Conservation (phyloP, 1,140 invertebrate species). For the Palaemon carinicauda region DNA sequence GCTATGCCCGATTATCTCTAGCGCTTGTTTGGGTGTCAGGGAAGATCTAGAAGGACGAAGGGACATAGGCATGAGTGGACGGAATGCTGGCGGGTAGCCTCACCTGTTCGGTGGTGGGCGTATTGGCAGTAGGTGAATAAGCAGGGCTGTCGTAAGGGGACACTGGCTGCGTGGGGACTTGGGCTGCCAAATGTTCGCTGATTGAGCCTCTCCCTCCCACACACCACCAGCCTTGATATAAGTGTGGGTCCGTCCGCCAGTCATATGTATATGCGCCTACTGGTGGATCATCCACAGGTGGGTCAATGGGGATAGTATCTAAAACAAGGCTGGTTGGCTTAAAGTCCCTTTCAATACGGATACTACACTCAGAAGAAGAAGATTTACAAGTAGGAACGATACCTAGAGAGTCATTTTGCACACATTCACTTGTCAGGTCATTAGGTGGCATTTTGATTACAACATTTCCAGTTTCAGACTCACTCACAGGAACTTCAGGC, state of each 20-base stretch:
- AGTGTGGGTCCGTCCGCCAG: constrained; percentile 50
- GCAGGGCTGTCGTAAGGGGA: constrained; percentile 59
- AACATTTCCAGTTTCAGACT: no score
- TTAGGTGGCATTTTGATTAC: no score
- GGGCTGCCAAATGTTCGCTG: constrained; percentile 53
- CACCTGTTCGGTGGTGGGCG: constrained; percentile 41
- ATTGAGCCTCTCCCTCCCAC: constrained; percentile 44
- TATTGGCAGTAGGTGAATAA: constrained; percentile 16
- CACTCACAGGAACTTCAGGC: no score
- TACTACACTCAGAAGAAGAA: neutral
- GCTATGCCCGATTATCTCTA: constrained; percentile 33
- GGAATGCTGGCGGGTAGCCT: constrained; percentile 47
- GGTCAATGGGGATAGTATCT: constrained; percentile 3
- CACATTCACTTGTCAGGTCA: neutral
- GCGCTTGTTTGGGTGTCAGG: constrained; percentile 3
- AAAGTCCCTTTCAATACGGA: neutral
- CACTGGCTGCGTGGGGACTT: constrained; percentile 57
- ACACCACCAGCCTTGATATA: constrained; percentile 56
- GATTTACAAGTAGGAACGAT: neutral
- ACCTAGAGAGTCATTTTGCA: constrained; percentile 19
- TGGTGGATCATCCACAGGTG: constrained; percentile 15
- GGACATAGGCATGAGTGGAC: no score
- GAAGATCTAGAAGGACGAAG: constrained; percentile 29
- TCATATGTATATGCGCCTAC: constrained; percentile 40
- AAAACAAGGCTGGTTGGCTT: constrained; percentile 16